Percentiles rank a stretch among this genome's conserved stretches.
Evolutionary conservation across 2,888 invertebrate genomes (phyloP).

Genomic region (Microctonus aethiopoides): DNA sequence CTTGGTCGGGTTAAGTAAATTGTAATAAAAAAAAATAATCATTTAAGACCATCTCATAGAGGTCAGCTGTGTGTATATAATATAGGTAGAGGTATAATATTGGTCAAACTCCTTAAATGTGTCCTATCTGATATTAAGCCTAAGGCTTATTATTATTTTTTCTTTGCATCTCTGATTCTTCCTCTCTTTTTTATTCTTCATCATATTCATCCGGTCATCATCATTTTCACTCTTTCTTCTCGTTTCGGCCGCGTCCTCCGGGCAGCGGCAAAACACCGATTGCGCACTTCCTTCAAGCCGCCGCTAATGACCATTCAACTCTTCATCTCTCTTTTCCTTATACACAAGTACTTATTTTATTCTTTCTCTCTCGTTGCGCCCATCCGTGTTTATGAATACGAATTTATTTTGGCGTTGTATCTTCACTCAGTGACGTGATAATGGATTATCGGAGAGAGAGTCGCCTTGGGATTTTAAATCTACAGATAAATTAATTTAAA

Average conservation of each 20-base stretch:
- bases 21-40: too few relatives aligned
- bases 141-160: neutral
- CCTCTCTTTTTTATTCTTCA: neutral
- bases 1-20: too few relatives aligned
- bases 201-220: slow-evolving; percentile 19
- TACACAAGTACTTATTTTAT: too few relatives aligned
- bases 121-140: neutral
- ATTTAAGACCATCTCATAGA: too few relatives aligned
- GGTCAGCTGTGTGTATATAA: too few relatives aligned
- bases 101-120: neutral
- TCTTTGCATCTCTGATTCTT: neutral
- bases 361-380: slow-evolving; percentile 14
- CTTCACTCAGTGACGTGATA: slow-evolving; percentile 42
- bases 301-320: slow-evolving; percentile 52
- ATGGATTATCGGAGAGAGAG: slow-evolving; percentile 49
- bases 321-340: neutral
- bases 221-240: slow-evolving; percentile 11
- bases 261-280: slow-evolving; percentile 31
- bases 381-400: slow-evolving; percentile 52
- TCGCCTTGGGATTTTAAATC: neutral
- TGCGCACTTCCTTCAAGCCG: slow-evolving; percentile 38
- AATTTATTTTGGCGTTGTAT: slow-evolving; percentile 52
- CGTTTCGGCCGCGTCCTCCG: slow-evolving; percentile 19
- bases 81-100: neutral
- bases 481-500: slow-evolving; percentile 1